phyloP scores from a whole-genome alignment of 2,888 invertebrate genomes.

The Lymantria monacha region DNA sequence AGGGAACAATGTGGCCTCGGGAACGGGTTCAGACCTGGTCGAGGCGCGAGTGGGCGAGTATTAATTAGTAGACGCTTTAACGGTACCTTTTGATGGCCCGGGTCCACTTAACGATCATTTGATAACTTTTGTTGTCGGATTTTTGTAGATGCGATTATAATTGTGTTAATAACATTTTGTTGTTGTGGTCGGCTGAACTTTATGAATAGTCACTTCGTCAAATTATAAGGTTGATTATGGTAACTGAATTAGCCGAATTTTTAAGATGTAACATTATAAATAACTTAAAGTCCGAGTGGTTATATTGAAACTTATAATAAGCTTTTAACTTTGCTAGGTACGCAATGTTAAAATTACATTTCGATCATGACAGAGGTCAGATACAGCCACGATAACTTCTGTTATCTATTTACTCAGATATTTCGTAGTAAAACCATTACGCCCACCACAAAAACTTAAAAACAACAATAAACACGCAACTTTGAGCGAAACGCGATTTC shows the following conservation, averaged over 20 bases:
- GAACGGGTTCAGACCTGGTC: slow-evolving; percentile 61
- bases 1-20: slow-evolving; percentile 49
- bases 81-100: slow-evolving; percentile 48
- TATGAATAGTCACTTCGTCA: slow-evolving; percentile 38
- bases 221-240: slow-evolving; percentile 44
- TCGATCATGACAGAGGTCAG: slow-evolving; percentile 7
- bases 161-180: slow-evolving; percentile 45
- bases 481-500: slow-evolving; percentile 9
- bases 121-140: slow-evolving; percentile 61
- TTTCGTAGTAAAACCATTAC: slow-evolving; percentile 1
- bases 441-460: not conserved
- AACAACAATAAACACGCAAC: slow-evolving; percentile 5
- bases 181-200: slow-evolving; percentile 36
- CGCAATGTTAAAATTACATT: not conserved
- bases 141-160: slow-evolving; percentile 54
- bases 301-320: not conserved
- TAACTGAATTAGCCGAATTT: slow-evolving; percentile 4
- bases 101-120: slow-evolving; percentile 63
- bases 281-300: not conserved
- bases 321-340: slow-evolving; percentile 1
- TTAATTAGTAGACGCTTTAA: slow-evolving; percentile 69
- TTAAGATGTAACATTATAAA: not conserved
- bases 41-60: slow-evolving; percentile 61
- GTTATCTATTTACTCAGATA: slow-evolving; percentile 10
- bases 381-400: slow-evolving; percentile 6